Conservation (phyloP, 35 echinoderm and acorn worm species). For the Diadema setosum region DNA sequence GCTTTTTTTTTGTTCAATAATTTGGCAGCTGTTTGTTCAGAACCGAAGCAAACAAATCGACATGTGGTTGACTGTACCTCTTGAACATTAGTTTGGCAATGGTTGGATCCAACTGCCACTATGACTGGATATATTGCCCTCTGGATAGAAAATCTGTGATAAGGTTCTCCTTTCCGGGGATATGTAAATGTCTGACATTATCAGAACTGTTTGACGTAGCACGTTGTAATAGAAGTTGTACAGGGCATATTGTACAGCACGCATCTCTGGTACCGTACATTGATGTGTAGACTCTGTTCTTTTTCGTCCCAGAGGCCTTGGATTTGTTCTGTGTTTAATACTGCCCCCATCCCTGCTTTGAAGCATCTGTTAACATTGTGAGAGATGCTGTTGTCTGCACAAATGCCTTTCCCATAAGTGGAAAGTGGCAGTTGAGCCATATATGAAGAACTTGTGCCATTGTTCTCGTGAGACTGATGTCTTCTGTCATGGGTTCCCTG, state of each 20-base stretch:
- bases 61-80: neutral
- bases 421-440: neutral
- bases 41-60: conserved; percentile 11
- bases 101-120: too few relatives aligned
- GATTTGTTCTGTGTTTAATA: neutral
- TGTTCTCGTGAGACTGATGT: neutral
- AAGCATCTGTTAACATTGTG: neutral
- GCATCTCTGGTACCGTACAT: conserved; percentile 17
- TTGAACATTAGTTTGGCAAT: neutral
- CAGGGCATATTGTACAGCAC: neutral
- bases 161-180: too few relatives aligned
- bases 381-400: neutral
- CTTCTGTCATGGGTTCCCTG: neutral
- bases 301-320: neutral
- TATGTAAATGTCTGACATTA: neutral
- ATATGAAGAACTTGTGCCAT: neutral
- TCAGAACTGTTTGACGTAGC: neutral
- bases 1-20: too few relatives aligned
- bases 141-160: too few relatives aligned
- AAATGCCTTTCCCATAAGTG: neutral
- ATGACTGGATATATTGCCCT: too few relatives aligned
- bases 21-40: neutral
- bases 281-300: neutral
- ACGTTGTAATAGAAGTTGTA: neutral
- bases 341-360: neutral